Percentiles rank a stretch among this genome's conserved stretches.
Evolutionary conservation across 2,888 invertebrate species (phyloP).

Genomic region (Homarus gammarus): DNA sequence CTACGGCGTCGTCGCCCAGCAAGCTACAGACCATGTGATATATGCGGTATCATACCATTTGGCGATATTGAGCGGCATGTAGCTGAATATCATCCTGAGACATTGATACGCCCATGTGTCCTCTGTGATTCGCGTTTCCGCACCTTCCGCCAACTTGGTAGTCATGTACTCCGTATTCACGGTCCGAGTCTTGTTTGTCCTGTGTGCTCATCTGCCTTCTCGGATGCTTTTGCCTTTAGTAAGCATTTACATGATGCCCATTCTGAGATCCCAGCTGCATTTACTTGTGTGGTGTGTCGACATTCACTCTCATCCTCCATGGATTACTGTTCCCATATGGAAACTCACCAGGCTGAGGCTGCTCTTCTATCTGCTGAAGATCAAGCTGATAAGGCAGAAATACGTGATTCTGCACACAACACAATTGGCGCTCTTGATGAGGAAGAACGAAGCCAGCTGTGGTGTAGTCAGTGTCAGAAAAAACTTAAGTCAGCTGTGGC

Average conservation of each 20-base stretch:
- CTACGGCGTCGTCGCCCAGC: conserved; percentile 54
- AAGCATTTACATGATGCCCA: conserved; percentile 42
- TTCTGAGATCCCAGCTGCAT: conserved; percentile 33
- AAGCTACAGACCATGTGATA: conserved; percentile 61
- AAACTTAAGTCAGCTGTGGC: conserved; percentile 34
- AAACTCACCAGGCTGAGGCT: conserved; percentile 57
- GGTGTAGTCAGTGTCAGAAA: conserved; percentile 53
- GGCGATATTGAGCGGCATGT: conserved; percentile 45
- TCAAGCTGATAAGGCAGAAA: conserved; percentile 14
- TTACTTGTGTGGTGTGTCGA: conserved; percentile 58
- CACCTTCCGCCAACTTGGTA: conserved; percentile 61
- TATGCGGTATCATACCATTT: conserved; percentile 62
- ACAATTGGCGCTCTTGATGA: neutral
- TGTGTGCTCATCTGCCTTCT: conserved; percentile 33
- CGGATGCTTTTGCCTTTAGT: conserved; percentile 25
- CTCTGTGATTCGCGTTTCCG: conserved; percentile 61
- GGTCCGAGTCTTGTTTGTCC: conserved; percentile 55
- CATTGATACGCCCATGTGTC: conserved; percentile 40
- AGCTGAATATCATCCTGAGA: conserved; percentile 61
- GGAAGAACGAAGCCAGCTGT: neutral
- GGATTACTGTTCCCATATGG: conserved; percentile 59
- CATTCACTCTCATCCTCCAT: neutral
- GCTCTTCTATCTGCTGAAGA: neutral
- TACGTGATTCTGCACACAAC: neutral
- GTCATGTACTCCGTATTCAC: conserved; percentile 51